phyloP scores from a whole-genome alignment of 2,888 invertebrate species.

The Pyrrhosoma nymphula region DNA sequence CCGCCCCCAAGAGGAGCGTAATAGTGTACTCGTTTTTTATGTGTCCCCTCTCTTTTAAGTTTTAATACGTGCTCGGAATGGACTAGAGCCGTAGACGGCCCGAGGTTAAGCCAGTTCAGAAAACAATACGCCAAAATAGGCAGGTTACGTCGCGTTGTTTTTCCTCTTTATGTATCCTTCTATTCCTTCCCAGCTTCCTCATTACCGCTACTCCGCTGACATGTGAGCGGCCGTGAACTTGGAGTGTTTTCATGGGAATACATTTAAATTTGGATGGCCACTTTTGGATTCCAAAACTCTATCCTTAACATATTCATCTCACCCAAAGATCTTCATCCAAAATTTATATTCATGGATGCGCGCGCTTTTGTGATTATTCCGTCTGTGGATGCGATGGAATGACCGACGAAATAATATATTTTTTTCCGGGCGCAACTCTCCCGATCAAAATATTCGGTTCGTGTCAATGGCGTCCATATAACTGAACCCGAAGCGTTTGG shows the following conservation, averaged over 20 bases:
- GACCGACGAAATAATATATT: neutral
- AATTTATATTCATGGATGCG: slow-evolving; percentile 4
- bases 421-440: neutral
- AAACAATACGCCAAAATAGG: slow-evolving; percentile 15
- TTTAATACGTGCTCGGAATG: slow-evolving; percentile 1
- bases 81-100: neutral
- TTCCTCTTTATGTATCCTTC: neutral
- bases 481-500: neutral
- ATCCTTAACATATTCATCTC: neutral
- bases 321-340: neutral
- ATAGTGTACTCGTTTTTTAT: neutral
- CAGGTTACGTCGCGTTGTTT: neutral
- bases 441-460: neutral
- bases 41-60: slow-evolving; percentile 4
- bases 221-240: neutral
- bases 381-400: neutral
- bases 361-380: neutral
- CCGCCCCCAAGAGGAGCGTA: neutral
- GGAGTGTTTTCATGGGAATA: neutral
- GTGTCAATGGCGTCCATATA: neutral
- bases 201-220: neutral
- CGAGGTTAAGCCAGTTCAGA: slow-evolving; percentile 1
- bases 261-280: neutral
- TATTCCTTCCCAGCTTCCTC: neutral
- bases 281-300: neutral